Conservation (phyloP, 2,797 vertebrate genomes). For the Podargus strigoides region DNA sequence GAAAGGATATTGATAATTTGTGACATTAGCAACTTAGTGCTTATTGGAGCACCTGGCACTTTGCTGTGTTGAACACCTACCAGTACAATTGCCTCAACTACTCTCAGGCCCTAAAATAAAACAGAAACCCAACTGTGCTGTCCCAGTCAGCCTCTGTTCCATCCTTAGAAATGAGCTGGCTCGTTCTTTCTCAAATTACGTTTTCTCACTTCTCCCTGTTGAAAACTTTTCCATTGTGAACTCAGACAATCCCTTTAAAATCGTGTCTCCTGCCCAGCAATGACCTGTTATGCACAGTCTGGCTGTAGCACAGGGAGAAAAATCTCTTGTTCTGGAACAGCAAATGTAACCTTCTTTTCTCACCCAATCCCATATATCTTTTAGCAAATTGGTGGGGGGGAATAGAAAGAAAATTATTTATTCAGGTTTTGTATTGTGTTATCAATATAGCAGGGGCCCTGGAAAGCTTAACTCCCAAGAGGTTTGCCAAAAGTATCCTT, state of each 20-base stretch:
- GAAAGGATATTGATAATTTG: background rate
- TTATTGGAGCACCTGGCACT: background rate
- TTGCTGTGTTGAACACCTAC: background rate
- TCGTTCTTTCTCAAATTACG: background rate
- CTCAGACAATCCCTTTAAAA: background rate
- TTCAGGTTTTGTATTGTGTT: background rate
- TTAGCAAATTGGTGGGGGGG: background rate
- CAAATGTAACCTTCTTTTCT: background rate
- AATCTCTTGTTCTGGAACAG: background rate
- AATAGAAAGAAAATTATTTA: background rate
- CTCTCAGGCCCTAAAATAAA: background rate
- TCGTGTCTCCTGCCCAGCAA: background rate
- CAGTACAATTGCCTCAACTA: background rate
- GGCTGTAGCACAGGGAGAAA: background rate
- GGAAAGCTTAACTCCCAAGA: background rate
- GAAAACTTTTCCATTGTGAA: background rate
- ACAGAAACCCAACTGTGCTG: background rate
- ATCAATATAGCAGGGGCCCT: background rate
- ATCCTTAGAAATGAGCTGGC: background rate
- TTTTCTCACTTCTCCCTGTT: background rate
- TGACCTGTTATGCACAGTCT: conserved; percentile 16
- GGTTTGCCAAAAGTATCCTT: background rate
- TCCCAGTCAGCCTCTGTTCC: background rate
- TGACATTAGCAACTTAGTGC: background rate
- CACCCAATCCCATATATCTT: background rate